These are phyloP conservation scores for Acromyrmex echinatior DNA, from an alignment of 1,140 invertebrate species.

Conservation along the genomic window DNA sequence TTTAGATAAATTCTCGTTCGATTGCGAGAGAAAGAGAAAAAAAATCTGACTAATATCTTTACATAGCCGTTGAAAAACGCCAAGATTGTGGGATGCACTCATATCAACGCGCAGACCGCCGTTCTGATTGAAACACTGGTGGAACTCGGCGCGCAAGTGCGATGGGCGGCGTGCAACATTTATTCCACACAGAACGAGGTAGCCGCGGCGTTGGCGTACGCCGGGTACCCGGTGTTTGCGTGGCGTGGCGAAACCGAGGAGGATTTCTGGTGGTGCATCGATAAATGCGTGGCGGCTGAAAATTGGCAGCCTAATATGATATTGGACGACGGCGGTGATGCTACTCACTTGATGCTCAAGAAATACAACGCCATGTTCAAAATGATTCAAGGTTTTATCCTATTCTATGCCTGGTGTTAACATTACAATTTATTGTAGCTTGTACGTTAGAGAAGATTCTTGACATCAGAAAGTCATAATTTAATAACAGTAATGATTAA, in stretches of 20 bases:
- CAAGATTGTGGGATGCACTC: slow-evolving; percentile 98
- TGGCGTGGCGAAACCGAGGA: slow-evolving; percentile 99
- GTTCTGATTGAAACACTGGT: slow-evolving; percentile 97
- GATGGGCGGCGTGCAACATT: slow-evolving; percentile 99
- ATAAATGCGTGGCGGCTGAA: slow-evolving; percentile 96
- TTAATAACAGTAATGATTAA: not conserved
- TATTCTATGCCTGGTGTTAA: not conserved
- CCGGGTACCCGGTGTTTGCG: slow-evolving; percentile 96
- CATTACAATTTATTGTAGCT: slow-evolving; percentile 38
- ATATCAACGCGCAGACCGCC: slow-evolving; percentile 99
- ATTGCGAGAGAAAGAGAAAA: slow-evolving; percentile 18
- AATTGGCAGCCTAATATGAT: slow-evolving; percentile 99
- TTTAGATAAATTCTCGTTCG: slow-evolving; percentile 21
- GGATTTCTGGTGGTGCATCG: slow-evolving; percentile 99
- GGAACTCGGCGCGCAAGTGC: slow-evolving; percentile 95
- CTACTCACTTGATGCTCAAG: slow-evolving; percentile 98
- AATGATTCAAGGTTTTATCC: slow-evolving; percentile 93
- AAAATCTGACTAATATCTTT: slow-evolving; percentile 33
- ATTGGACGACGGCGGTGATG: slow-evolving; percentile 98
- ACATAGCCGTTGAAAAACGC: slow-evolving; percentile 95
- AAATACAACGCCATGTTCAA: slow-evolving; percentile 98
- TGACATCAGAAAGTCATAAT: not conserved
- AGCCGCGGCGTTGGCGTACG: slow-evolving; percentile 97
- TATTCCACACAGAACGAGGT: slow-evolving; percentile 99
- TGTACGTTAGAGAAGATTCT: not conserved